Percentiles rank a stretch among this genome's conserved stretches.
Conservation (phyloP, 92 coral and sea anemone species). For the Palythoa grandiflora region DNA sequence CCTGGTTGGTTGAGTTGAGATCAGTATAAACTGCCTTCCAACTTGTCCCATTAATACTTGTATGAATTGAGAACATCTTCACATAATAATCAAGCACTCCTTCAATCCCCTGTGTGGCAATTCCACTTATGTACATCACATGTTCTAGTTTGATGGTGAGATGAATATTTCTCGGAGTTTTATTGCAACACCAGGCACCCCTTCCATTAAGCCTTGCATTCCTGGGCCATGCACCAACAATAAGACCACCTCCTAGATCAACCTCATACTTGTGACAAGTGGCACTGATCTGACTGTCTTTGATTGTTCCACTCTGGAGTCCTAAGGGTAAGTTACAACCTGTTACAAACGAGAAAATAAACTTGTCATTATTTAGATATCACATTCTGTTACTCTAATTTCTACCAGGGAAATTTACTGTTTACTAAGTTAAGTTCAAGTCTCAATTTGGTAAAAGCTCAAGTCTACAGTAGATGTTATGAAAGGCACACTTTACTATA, state of each 20-base stretch:
- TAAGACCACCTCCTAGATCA: constrained; percentile 27
- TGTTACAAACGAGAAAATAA: background rate
- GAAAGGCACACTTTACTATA: too few relatives aligned
- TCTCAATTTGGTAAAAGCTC: too few relatives aligned
- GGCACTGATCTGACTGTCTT: constrained; percentile 21
- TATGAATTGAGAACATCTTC: background rate
- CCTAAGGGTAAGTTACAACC: constrained; percentile 21
- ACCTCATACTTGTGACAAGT: background rate
- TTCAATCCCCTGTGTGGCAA: constrained; percentile 33
- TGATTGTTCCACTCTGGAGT: constrained; percentile 39
- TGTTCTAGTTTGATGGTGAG: constrained; percentile 32
- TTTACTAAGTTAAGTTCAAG: too few relatives aligned
- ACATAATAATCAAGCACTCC: constrained; percentile 38
- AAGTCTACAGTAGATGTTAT: too few relatives aligned
- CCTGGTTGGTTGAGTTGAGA: constrained; percentile 14
- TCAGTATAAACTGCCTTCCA: constrained; percentile 33
- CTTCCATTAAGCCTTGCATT: constrained; percentile 7
- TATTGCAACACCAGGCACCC: constrained; percentile 21
- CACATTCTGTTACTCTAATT: too few relatives aligned
- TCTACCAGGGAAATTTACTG: too few relatives aligned
- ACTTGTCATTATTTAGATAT: background rate
- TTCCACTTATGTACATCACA: constrained; percentile 18
- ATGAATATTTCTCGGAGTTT: background rate
- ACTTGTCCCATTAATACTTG: background rate
- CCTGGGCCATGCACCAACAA: constrained; percentile 8